Evolutionary conservation across 2,888 invertebrate species (phyloP), one percentile per base, ranked within the genome.

Genomic region (Auanema sp.): DNA sequence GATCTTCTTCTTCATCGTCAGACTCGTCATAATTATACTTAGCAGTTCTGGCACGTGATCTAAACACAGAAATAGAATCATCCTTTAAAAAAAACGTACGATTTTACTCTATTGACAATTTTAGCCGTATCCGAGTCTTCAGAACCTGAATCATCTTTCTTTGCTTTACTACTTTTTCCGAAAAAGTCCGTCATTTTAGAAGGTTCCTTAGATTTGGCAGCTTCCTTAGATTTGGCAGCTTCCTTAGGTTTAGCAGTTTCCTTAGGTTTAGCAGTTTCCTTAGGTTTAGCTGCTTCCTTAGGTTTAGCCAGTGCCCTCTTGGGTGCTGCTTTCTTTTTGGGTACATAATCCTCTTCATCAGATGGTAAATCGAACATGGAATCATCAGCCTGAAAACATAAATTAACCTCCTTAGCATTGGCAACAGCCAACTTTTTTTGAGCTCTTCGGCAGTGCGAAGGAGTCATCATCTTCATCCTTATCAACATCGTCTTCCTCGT

Each of bases 21-120:
- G 59, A 59, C 18, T 65, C 71, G 16, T 55, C 71, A 16, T 55
- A 57, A 25, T 40, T 60, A 33, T 55, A n/a, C 49, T 59, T 49
- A n/a, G 42, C 25, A 8, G 51, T 47, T 43, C 51, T 60, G 43
- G 64, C 16, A 11, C 65, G 42, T 6, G 59, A 33, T 5, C 33
- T 33, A 33, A 5, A 33, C 3, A 5, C 33, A 33, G 33, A 33
- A 8, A 8, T 33, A n/a, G n/a, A n/a, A n/a, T n/a, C n/a, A n/a
- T n/a, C n/a, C n/a, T n/a, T n/a, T n/a, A n/a, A n/a, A n/a, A n/a
- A n/a, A 47, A 57, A 18, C 18, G 11, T n/a, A 44, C 16, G 24
- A 52, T 18, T 18, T 18, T 18, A 3, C 18, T 12, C 21, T 51
- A 18, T 11, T 24, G 40, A 33, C 33, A 33, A 33, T 8, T 33